Conservation (phyloP, 1,140 invertebrate species). For the Zaprionus africanus region DNA sequence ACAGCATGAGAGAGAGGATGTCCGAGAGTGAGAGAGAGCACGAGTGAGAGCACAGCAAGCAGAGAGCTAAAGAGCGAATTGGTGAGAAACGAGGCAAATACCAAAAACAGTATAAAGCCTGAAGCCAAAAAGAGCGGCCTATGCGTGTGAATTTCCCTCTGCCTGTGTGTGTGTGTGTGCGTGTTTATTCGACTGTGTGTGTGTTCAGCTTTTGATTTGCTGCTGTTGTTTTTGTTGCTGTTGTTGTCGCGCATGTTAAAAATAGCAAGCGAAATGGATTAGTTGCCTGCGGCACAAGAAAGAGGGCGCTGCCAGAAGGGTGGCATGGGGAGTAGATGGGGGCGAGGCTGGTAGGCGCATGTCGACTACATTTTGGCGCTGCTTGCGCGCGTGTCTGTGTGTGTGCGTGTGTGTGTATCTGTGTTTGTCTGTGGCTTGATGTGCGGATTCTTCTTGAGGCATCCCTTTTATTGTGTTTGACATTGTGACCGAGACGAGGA, state of each 20-base stretch:
- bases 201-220: conserved; percentile 68
- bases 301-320: conserved; percentile 24
- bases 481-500: conserved; percentile 67
- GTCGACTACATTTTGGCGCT: conserved; percentile 44
- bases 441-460: conserved; percentile 24
- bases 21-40: conserved; percentile 25
- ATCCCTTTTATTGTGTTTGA: conserved; percentile 54
- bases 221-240: conserved; percentile 39
- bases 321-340: conserved; percentile 8
- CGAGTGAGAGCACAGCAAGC: conserved; percentile 18
- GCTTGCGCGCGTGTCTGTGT: conserved; percentile 2
- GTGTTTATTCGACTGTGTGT: conserved; percentile 17
- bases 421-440: conserved; percentile 24
- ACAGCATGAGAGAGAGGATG: conserved; percentile 3
- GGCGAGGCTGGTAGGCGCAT: conserved; percentile 49
- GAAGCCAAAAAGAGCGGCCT: conserved; percentile 54
- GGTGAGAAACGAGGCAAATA: conserved; percentile 25
- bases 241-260: conserved; percentile 72
- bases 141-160: conserved; percentile 25
- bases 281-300: conserved; percentile 50
- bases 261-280: conserved; percentile 78
- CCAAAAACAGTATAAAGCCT: conserved; percentile 48
- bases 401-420: conserved; percentile 15
- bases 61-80: conserved; percentile 24
- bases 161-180: conserved; percentile 13